Conservation (phyloP, 2,113 vertebrate species). For the Sinocyclocheilus anophthalmus region DNA sequence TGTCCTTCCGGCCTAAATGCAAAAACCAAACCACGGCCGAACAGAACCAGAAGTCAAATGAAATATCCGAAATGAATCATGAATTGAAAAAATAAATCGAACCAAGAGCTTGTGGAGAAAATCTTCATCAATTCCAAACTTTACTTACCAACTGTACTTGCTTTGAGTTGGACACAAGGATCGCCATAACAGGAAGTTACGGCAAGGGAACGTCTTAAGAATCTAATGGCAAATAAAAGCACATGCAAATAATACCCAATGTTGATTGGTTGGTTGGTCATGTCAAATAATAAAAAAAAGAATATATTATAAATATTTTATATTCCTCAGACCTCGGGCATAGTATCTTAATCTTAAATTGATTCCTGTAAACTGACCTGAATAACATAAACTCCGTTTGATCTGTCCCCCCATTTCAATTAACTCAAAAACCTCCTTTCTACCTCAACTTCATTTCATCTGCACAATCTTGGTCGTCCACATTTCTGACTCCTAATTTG, state of each 20-base stretch:
- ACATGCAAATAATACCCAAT: background rate
- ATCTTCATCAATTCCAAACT: too few species aligned
- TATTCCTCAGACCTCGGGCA: background rate
- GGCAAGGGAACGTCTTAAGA: background rate
- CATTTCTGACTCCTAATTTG: conserved; percentile 25
- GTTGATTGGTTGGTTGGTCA: background rate
- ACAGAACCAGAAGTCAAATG: too few species aligned
- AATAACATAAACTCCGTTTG: background rate
- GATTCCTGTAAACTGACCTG: background rate
- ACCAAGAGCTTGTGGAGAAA: too few species aligned
- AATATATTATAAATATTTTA: background rate
- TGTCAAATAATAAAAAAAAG: too few species aligned
- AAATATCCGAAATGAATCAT: too few species aligned
- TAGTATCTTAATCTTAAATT: background rate
- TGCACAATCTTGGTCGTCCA: conserved; percentile 7
- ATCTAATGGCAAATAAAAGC: background rate
- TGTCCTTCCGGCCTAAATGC: too few species aligned
- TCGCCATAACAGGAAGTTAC: background rate
- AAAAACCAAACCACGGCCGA: too few species aligned
- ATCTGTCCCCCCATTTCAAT: background rate
- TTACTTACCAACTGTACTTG: too few species aligned
- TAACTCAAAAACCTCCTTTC: background rate
- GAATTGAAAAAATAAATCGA: too few species aligned
- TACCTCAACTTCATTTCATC: background rate
- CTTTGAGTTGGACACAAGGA: too few species aligned